A percentile compares a stretch with the other conserved stretches of the same genome.
Evolutionary conservation across 2,113 vertebrate species (phyloP).

Genomic region (Solea senegalensis): DNA sequence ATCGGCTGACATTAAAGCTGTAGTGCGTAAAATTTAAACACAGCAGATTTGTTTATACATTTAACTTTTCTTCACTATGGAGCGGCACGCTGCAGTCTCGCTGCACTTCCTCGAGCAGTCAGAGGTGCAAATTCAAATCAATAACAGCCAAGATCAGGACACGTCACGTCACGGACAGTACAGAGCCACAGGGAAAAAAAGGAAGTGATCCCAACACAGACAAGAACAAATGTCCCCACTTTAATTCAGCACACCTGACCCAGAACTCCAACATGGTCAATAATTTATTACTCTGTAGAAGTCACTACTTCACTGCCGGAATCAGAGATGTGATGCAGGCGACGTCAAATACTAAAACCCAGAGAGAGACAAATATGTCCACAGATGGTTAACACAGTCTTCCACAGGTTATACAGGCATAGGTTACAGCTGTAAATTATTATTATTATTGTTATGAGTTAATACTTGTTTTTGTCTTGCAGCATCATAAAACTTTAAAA

Average conservation of each 20-base stretch:
- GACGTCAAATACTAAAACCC: not conserved
- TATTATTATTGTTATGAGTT: not conserved
- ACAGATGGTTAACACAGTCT: not conserved
- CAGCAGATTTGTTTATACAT: not conserved
- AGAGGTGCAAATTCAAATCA: not conserved
- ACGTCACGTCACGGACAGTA: not conserved
- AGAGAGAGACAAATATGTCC: not conserved
- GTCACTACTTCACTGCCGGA: not conserved
- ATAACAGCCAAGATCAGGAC: not conserved
- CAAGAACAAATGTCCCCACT: not conserved
- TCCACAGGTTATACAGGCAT: not conserved
- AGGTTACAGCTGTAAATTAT: not conserved
- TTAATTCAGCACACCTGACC: conserved; percentile 15
- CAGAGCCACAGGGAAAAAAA: conserved; percentile 7
- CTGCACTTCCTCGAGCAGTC: not conserved
- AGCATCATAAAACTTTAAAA: not conserved
- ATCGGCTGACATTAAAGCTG: too few relatives aligned
- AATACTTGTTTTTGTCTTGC: not conserved
- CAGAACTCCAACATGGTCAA: not conserved
- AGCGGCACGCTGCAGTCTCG: not conserved
- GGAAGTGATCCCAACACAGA: conserved; percentile 11
- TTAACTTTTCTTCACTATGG: not conserved
- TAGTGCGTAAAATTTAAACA: not conserved
- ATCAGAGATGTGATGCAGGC: not conserved
- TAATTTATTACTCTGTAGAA: conserved; percentile 8